phyloP scores from a whole-genome alignment of 1,140 invertebrate species.

The Arion vulgaris region DNA sequence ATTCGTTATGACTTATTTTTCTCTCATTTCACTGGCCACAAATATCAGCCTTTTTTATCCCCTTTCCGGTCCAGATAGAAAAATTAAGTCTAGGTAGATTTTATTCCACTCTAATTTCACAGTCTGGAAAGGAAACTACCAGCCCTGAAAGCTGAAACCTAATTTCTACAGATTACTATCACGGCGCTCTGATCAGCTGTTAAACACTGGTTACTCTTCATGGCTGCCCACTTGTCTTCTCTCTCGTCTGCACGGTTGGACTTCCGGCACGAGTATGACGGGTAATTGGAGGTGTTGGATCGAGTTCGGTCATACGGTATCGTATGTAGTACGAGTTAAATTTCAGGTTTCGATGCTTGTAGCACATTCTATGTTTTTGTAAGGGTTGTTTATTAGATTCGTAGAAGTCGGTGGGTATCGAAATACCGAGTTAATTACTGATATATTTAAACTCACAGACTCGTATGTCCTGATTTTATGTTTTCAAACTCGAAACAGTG shows the following conservation, averaged over 20 bases:
- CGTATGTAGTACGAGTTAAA: not conserved
- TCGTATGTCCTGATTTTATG: too few species aligned
- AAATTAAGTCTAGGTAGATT: slow-evolving; percentile 2
- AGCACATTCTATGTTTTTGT: too few species aligned
- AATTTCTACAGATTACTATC: not conserved
- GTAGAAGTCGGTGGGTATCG: too few species aligned
- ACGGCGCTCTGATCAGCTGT: not conserved
- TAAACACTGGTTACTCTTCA: slow-evolving; percentile 3
- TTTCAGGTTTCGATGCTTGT: not conserved
- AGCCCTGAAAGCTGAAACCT: slow-evolving; percentile 6
- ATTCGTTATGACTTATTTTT: too few species aligned
- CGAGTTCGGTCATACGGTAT: not conserved
- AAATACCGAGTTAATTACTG: too few species aligned
- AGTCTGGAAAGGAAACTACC: slow-evolving; percentile 5
- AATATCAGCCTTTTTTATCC: too few species aligned
- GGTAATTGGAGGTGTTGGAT: slow-evolving; percentile 6
- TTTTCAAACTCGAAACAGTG: too few species aligned
- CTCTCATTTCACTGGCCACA: too few species aligned
- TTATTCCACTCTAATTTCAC: slow-evolving; percentile 4
- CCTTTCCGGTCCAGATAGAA: too few species aligned
- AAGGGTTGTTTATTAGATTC: too few species aligned
- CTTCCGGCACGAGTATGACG: not conserved
- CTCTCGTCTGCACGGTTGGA: not conserved
- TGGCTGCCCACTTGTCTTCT: not conserved
- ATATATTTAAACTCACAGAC: too few species aligned